Conservation (phyloP, 64 coral and sea anemone species). For the Porites lutea region DNA sequence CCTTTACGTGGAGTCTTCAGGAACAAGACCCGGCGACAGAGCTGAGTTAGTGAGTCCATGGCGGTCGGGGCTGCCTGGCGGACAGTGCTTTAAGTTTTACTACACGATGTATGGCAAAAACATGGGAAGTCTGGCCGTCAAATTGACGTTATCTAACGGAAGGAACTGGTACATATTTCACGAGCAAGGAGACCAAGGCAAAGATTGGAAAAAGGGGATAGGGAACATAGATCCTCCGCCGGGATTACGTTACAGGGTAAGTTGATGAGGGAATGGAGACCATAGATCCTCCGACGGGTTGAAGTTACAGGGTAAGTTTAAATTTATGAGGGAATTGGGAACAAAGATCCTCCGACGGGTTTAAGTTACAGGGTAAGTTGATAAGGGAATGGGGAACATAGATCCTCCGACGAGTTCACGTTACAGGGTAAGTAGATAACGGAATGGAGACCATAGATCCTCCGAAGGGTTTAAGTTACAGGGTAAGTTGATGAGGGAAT, state of each 20-base stretch:
- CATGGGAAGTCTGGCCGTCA: constrained; percentile 43
- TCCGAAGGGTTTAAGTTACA: too few relatives aligned
- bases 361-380: too few relatives aligned
- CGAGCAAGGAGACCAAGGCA: constrained; percentile 65
- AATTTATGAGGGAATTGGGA: too few relatives aligned
- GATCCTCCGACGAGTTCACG: too few relatives aligned
- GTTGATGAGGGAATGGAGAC: too few relatives aligned
- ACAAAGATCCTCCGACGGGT: too few relatives aligned
- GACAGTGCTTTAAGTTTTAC: constrained; percentile 77
- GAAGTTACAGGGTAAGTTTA: too few relatives aligned
- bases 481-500: too few relatives aligned
- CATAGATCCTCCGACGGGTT: too few relatives aligned
- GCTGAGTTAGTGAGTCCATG: constrained; percentile 51
- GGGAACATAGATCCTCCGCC: constrained; percentile 56
- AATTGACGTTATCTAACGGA: background rate
- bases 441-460: too few relatives aligned
- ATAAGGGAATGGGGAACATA: too few relatives aligned
- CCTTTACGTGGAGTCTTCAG: constrained; percentile 81
- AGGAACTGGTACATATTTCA: constrained; percentile 61
- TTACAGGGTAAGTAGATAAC: too few relatives aligned
- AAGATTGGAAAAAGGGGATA: constrained; percentile 43
- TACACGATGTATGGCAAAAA: constrained; percentile 84
- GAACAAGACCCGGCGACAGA: constrained; percentile 4
- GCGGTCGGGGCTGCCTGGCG: constrained; percentile 15
- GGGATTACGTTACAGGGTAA: constrained; percentile 27